phyloP scores from a whole-genome alignment of 2,888 invertebrate genomes.

The Megamerina dolium region DNA sequence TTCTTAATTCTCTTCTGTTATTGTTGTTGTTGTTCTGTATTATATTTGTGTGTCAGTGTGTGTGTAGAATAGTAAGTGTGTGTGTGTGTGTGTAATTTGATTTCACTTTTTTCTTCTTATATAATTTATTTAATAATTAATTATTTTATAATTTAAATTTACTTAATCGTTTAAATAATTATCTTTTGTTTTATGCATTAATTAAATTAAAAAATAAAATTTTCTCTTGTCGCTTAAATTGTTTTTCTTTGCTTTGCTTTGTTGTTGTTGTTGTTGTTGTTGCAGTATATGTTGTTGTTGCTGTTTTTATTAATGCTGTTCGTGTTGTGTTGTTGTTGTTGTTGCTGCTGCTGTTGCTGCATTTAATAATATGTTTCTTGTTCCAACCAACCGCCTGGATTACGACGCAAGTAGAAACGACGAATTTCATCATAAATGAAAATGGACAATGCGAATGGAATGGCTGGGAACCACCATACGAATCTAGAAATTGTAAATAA shows the following conservation, averaged over 20 bases:
- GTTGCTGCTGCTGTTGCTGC: conserved; percentile 21
- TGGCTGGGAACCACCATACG: conserved; percentile 97
- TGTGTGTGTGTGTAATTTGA: conserved; percentile 18
- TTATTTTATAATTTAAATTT: conserved; percentile 48
- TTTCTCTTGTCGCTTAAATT: conserved; percentile 14
- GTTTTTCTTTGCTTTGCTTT: conserved; percentile 12
- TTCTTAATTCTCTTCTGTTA: conserved; percentile 4
- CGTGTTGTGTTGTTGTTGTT: conserved; percentile 19
- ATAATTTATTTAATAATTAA: conserved; percentile 28
- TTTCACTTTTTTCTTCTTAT: conserved; percentile 19
- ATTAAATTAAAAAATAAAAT: conserved; percentile 47
- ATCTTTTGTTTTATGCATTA: conserved; percentile 44
- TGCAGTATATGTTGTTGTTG: conserved; percentile 13
- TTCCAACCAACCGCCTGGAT: conserved; percentile 98
- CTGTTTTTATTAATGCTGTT: conserved; percentile 19
- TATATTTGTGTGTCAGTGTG: too few relatives aligned
- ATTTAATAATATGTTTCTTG: conserved; percentile 96
- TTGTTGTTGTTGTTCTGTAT: conserved; percentile 12
- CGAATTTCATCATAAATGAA: conserved; percentile 98
- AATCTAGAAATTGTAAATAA: conserved; percentile 59
- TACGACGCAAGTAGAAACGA: conserved; percentile 94
- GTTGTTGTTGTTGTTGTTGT: conserved; percentile 13
- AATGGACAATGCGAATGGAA: conserved; percentile 97
- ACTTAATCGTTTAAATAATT: conserved; percentile 50
- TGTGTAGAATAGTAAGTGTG: conserved; percentile 13